Evolutionary conservation across 1,140 invertebrate species (phyloP).

Genomic region (Teleogryllus occipitalis): DNA sequence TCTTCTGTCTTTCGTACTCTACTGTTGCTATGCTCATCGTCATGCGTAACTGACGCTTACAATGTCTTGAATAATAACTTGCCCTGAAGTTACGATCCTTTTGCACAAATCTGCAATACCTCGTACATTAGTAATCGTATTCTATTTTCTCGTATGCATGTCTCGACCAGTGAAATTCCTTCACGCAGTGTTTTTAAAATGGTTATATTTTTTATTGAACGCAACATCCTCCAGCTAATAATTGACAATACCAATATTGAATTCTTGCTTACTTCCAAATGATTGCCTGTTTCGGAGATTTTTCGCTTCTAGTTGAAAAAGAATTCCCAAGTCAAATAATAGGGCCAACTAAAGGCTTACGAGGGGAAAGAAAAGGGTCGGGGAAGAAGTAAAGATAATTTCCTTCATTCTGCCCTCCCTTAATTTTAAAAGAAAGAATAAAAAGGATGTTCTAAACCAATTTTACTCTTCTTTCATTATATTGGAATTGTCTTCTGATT

Average conservation of each 20-base stretch:
- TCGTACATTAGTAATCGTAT: too few species aligned
- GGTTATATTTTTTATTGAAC: too few species aligned
- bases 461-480: slow-evolving; percentile 15
- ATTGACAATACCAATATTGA: background rate
- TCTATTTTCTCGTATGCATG: too few species aligned
- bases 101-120: too few species aligned
- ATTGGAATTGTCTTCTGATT: slow-evolving; percentile 17
- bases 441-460: slow-evolving; percentile 13
- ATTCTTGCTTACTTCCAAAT: slow-evolving; percentile 8
- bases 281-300: slow-evolving; percentile 9
- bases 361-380: slow-evolving; percentile 3
- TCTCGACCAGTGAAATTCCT: too few species aligned
- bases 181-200: too few species aligned
- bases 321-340: slow-evolving; percentile 16
- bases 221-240: background rate
- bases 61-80: too few species aligned
- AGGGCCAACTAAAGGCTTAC: slow-evolving; percentile 13
- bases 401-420: slow-evolving; percentile 22
- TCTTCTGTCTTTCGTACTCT: too few species aligned
- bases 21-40: too few species aligned
- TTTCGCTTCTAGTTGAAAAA: slow-evolving; percentile 10
- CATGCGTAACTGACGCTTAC: too few species aligned
- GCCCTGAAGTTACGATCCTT: too few species aligned
- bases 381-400: slow-evolving; percentile 15
- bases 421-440: slow-evolving; percentile 15